Percentiles rank a stretch among this genome's conserved stretches.
phyloP scores from a whole-genome alignment of 1,140 invertebrate species.

The Ips typographus region DNA sequence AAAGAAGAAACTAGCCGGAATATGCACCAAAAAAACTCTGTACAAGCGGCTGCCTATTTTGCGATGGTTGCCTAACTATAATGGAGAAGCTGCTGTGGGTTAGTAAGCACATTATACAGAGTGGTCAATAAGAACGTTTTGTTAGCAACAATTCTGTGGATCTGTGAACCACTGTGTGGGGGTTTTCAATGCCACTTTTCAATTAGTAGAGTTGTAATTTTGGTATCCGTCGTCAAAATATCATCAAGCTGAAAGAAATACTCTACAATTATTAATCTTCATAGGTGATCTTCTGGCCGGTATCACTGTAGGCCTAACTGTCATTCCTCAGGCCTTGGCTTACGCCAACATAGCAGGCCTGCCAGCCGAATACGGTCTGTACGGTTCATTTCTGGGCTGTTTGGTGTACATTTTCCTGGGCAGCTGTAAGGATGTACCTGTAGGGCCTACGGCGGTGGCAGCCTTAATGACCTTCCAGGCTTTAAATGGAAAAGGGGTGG shows the following conservation, averaged over 20 bases:
- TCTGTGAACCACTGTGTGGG: too few species aligned
- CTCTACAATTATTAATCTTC: background rate
- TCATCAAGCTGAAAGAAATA: background rate
- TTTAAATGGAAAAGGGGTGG: conserved; percentile 63
- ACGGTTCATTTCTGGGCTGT: conserved; percentile 87
- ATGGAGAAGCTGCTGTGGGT: conserved; percentile 58
- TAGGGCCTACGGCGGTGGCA: conserved; percentile 84
- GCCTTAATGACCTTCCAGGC: conserved; percentile 79
- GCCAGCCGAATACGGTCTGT: conserved; percentile 82
- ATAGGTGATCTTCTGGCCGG: conserved; percentile 82
- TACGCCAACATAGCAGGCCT: conserved; percentile 83
- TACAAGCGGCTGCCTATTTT: conserved; percentile 71
- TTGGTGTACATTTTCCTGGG: conserved; percentile 90
- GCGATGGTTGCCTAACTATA: conserved; percentile 74
- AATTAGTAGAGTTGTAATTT: too few species aligned
- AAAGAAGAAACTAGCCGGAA: conserved; percentile 46
- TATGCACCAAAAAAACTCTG: conserved; percentile 66
- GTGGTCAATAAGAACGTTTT: too few species aligned
- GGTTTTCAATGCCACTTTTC: too few species aligned
- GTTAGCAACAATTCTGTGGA: too few species aligned
- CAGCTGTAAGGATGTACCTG: conserved; percentile 86
- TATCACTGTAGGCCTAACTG: conserved; percentile 81
- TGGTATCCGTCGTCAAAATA: background rate
- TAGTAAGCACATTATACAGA: background rate
- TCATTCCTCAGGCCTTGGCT: conserved; percentile 78